Base-by-base conservation (phyloP, 2,797 vertebrate genomes). In the Enteromius treurensis region DNA sequence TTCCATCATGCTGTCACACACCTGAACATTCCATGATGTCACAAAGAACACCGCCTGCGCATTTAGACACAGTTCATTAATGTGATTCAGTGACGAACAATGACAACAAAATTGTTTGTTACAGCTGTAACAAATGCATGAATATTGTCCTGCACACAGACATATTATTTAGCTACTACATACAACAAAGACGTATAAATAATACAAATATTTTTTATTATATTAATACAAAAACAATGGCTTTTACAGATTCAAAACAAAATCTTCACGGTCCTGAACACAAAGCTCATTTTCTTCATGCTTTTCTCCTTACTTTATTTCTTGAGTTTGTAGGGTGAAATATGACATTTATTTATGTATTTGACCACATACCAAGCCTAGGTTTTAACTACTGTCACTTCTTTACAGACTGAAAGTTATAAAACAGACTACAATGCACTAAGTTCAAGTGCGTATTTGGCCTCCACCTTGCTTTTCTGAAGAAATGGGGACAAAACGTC, bases 11-110 rank as follows among this genome's bases (percentile, higher is more conserved):
- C 67, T 69, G 67, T 42, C 5, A 15, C 8, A 70, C 68, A 26
- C 13, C n/a, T 26, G 68, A 3, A 17, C 68, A 70, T 70, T 47
- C 68, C n/a, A 47, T 47, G 42, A 71, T 71, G 42, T 71, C 68
- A 71, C 68, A 71, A 17, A 9, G 23, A 71, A 47, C n/a, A 1
- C 6, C 9, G n/a, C 14, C 13, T 47, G n/a, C 4, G 8, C n/a
- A 47, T 70, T 45, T 3, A 62, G 23, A 15, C 32, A 37, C 40
- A 70, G 5, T 26, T 23, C 2, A 45, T 7, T 3, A 0, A 69
- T 14, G 8, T 17, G 13, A 70, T 70, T 47, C 14, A 47, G 68
- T 67, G 29, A 10, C 2, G 8, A 67, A 67, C 11, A 0, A 47
- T 29, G 26, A 15, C 42, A 47, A 29, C 23, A 8, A 47, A 26